phyloP scores from a whole-genome alignment of 2,113 vertebrate genomes.

The Athene cunicularia region DNA sequence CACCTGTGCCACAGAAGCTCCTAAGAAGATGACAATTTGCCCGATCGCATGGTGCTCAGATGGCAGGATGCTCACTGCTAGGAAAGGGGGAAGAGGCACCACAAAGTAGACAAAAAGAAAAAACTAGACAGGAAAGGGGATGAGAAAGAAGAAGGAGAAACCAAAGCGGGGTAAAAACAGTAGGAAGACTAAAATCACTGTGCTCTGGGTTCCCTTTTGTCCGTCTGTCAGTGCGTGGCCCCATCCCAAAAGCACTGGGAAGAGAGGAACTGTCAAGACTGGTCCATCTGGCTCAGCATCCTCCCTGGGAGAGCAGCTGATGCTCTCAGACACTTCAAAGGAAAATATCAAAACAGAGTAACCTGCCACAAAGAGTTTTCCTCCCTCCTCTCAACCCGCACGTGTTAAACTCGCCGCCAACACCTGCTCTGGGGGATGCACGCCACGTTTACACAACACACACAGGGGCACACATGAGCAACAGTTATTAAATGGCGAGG shows the following conservation, averaged over 20 bases:
- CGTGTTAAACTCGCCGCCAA: background rate
- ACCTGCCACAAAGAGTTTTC: background rate
- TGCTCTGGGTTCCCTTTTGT: background rate
- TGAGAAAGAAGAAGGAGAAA: background rate
- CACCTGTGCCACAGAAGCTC: background rate
- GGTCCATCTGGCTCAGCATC: background rate
- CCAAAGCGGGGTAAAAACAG: background rate
- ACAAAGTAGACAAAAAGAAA: background rate
- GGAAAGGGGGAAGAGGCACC: background rate
- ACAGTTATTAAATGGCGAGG: background rate
- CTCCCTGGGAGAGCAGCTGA: background rate
- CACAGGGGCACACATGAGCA: background rate
- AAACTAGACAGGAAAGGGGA: background rate
- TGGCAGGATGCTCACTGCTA: background rate
- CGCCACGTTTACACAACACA: too few species aligned
- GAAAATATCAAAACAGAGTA: background rate
- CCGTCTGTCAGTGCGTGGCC: background rate
- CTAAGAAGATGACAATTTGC: background rate
- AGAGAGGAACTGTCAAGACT: background rate
- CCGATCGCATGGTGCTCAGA: rapidly evolving
- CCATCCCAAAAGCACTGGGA: background rate
- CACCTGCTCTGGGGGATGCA: background rate
- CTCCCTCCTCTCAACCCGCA: background rate
- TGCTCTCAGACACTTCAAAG: background rate
- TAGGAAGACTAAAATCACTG: background rate